Conservation (phyloP, 2,888 invertebrate genomes). For the Tuberolachnus salignus region DNA sequence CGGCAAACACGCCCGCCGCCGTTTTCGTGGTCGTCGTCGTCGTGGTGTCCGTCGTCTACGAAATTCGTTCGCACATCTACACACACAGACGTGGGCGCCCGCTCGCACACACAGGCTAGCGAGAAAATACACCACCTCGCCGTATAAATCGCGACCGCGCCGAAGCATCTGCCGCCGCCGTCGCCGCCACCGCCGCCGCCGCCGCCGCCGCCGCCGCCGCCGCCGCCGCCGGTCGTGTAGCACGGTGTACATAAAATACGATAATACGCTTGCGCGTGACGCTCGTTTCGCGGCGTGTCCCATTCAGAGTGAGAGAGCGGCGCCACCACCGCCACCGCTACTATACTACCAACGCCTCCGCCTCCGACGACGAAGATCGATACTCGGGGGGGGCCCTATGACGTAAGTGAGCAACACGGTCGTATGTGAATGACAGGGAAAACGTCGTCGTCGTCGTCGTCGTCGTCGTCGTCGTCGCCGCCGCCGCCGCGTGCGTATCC, state of each 20-base stretch:
- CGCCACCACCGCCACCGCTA: constrained; percentile 14
- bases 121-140: not conserved
- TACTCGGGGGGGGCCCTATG: constrained; percentile 50
- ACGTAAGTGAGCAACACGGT: constrained; percentile 57
- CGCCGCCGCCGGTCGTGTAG: not conserved
- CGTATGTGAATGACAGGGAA: constrained; percentile 53
- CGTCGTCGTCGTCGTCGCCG: constrained; percentile 13
- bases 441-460: constrained; percentile 24
- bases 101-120: not conserved
- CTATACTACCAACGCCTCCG: not conserved
- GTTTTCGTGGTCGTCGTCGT: not conserved
- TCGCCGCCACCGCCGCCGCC: constrained; percentile 8
- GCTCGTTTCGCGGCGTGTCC: constrained; percentile 41
- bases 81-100: constrained; percentile 8
- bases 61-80: not conserved
- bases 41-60: not conserved
- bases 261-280: constrained; percentile 22
- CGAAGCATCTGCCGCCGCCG: constrained; percentile 28
- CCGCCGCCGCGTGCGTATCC: not conserved
- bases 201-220: not conserved
- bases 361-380: constrained; percentile 11
- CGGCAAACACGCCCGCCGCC: constrained; percentile 40
- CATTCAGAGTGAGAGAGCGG: constrained; percentile 54
- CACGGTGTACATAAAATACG: not conserved
- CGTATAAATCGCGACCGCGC: not conserved